Evolutionary conservation across 2,888 invertebrate genomes (phyloP).

Genomic region (Macrophya annulata): DNA sequence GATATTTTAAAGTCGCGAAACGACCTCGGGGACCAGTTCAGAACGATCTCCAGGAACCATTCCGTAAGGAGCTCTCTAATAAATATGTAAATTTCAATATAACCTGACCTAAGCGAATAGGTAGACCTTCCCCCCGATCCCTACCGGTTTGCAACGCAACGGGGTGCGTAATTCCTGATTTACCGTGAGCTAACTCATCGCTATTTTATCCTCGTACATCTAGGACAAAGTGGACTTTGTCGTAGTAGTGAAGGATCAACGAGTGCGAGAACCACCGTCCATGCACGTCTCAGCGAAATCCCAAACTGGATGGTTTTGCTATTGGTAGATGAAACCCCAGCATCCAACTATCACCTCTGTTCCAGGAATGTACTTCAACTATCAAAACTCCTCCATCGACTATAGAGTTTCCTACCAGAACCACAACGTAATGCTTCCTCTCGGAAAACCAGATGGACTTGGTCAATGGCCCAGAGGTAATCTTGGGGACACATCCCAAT

Average conservation of each 20-base stretch:
- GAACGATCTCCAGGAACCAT: conserved; percentile 39
- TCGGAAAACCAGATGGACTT: conserved; percentile 22
- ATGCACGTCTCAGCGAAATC: conserved; percentile 49
- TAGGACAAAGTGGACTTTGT: conserved; percentile 42
- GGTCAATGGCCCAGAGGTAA: conserved; percentile 52
- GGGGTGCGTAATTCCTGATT: conserved; percentile 44
- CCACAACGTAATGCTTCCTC: conserved; percentile 26
- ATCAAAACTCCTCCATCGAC: conserved; percentile 50
- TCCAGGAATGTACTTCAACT: conserved; percentile 47
- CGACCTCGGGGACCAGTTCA: conserved; percentile 47
- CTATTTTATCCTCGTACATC: conserved; percentile 33
- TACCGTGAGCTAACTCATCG: conserved; percentile 44
- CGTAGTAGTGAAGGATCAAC: not conserved
- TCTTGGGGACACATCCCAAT: conserved; percentile 3
- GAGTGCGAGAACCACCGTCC: not conserved
- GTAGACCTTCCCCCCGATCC: no score
- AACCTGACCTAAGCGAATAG: conserved; percentile 39
- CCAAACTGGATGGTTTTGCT: conserved; percentile 37
- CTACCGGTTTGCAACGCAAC: conserved; percentile 16
- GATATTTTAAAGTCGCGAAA: conserved; percentile 48
- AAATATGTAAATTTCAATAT: conserved; percentile 49
- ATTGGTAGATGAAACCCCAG: conserved; percentile 7
- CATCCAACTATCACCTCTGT: conserved; percentile 33
- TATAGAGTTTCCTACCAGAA: conserved; percentile 41
- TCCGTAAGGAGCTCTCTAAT: conserved; percentile 49